Evolutionary conservation across 2,888 invertebrate species (phyloP).

Genomic region (Hoplodrina ambigua): DNA sequence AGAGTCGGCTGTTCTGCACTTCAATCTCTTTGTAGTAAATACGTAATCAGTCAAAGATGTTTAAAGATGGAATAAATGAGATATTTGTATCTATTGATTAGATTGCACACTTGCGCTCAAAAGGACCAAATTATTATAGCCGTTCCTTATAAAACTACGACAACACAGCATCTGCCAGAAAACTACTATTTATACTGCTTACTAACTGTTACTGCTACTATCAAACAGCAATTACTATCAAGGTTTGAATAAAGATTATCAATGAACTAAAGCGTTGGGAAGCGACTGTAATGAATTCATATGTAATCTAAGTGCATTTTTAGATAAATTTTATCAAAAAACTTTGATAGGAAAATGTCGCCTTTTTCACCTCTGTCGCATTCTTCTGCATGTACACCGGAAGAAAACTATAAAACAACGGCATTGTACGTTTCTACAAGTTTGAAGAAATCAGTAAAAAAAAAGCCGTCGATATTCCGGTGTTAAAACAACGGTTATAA

Average conservation of each 20-base stretch:
- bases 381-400: constrained; percentile 21
- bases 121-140: not conserved
- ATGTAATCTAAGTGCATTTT: not conserved
- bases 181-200: not conserved
- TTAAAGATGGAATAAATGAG: constrained; percentile 14
- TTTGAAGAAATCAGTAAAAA: constrained; percentile 18
- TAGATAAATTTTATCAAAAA: constrained; percentile 20
- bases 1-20: constrained; percentile 20
- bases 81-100: constrained; percentile 8
- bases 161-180: not conserved
- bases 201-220: too few species aligned
- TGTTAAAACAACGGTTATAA: constrained; percentile 59
- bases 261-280: not conserved
- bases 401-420: constrained; percentile 13
- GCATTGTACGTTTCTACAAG: constrained; percentile 15
- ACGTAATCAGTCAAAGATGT: constrained; percentile 3
- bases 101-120: too few species aligned
- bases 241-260: constrained; percentile 18
- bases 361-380: constrained; percentile 29
- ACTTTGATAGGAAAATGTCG: constrained; percentile 3
- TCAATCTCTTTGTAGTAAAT: constrained; percentile 10
- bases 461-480: constrained; percentile 46
- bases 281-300: constrained; percentile 16
- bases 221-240: not conserved
- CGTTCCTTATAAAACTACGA: not conserved